Percentiles rank a stretch among this genome's conserved stretches.
Conservation (phyloP, 2,797 vertebrate genomes). For the Luscinia megarhynchos region DNA sequence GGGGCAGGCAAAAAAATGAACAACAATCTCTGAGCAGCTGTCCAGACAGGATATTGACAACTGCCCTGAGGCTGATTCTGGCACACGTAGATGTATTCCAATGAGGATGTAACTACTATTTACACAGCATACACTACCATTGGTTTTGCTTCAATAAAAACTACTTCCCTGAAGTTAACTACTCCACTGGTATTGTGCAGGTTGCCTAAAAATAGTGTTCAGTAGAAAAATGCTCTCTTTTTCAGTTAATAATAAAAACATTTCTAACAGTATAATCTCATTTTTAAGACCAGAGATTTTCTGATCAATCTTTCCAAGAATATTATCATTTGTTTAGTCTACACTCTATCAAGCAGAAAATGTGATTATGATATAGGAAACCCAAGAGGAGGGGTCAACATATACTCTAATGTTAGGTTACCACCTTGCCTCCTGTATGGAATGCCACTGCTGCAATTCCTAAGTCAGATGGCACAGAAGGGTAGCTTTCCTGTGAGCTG, state of each 20-base stretch:
- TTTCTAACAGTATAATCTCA: background rate
- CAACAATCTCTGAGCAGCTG: background rate
- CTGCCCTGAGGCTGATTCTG: background rate
- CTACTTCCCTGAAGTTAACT: background rate
- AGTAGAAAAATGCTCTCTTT: background rate
- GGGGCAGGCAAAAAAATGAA: background rate
- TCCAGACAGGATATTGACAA: background rate
- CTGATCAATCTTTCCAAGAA: background rate
- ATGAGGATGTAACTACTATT: background rate
- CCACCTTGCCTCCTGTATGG: background rate
- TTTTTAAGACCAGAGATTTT: background rate
- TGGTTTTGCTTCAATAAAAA: background rate
- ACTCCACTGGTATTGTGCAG: background rate
- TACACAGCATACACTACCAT: background rate
- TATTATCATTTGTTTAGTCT: background rate
- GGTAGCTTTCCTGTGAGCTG: background rate
- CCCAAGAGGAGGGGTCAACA: background rate
- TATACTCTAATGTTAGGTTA: background rate
- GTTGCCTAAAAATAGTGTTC: background rate
- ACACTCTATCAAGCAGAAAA: background rate
- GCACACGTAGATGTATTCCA: fast-evolving
- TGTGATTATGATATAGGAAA: background rate
- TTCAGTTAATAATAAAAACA: background rate
- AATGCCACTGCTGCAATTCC: background rate
- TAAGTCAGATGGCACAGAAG: background rate